These are phyloP conservation scores for Pammene aurita DNA, from an alignment of 2,888 invertebrate species.

Conservation along the genomic window DNA sequence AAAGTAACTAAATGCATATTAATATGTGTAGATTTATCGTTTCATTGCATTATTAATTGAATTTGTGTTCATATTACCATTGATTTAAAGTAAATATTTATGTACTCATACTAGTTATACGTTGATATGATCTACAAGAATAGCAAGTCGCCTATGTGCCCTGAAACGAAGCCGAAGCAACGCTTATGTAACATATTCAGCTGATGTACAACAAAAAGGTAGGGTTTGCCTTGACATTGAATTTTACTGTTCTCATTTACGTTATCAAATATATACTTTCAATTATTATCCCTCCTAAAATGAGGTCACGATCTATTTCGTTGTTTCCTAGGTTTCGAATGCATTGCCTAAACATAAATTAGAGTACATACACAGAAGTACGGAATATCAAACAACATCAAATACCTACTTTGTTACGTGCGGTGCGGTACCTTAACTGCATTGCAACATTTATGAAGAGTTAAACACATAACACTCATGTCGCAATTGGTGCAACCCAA, in stretches of 20 bases:
- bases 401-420: conserved; percentile 41
- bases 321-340: neutral
- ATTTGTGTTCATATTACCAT: too few species aligned
- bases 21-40: too few species aligned
- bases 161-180: conserved; percentile 10
- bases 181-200: conserved; percentile 31
- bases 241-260: conserved; percentile 16
- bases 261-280: neutral
- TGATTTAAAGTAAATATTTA: neutral
- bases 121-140: conserved; percentile 10
- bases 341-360: conserved; percentile 8
- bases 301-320: neutral
- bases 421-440: conserved; percentile 35
- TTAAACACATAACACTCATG: conserved; percentile 46
- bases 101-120: neutral
- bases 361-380: conserved; percentile 6
- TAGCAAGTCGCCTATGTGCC: conserved; percentile 16
- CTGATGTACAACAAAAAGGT: conserved; percentile 16
- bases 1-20: neutral
- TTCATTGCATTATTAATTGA: too few species aligned
- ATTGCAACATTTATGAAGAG: conserved; percentile 48
- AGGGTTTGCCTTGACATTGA: conserved; percentile 30
- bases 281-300: conserved; percentile 4
- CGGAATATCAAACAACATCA: conserved; percentile 21
- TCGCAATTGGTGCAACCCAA: conserved; percentile 44